Evolutionary conservation across 2,888 invertebrate genomes (phyloP), one percentile per base, ranked within the genome.

Genomic region (Apamea anceps): DNA sequence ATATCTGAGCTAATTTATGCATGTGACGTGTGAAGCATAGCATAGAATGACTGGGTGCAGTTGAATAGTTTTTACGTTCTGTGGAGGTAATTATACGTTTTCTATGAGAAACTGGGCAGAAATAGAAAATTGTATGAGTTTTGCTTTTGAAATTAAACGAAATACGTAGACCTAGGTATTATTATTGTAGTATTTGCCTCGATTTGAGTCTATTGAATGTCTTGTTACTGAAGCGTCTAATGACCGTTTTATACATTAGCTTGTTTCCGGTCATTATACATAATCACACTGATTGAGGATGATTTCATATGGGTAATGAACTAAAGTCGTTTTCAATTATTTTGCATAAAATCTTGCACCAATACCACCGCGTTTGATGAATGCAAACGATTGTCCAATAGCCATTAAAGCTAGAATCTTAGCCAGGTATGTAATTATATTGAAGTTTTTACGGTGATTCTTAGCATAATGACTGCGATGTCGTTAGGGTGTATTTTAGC

Each of bases 401-500:
- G 73, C 79, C 74, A 82, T 87, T 79, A 82, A 83, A 88, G 65
- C 68, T 85, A 77, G 85, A 87, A 82, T 83, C 79, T 80, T 72
- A 85, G 80, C 66, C 70, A 77, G 76, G 86, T 80, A 84, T 84
- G 72, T 82, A 85, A 87, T 84, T 84, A 86, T 85, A 87, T 86
- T 72, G 85, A 79, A 72, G 86, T 87, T 90, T 90, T 88, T 87
- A 84, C 85, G 28, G 68, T 66, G 57, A 82, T 86, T 81, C 83
- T 83, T 67, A 60, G 77, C 79, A 75, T 82, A 86, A 88, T 84
- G 90, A 92, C 85, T 88, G 81, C 83, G 78, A 76, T 82, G 90
- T 83, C 77, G 82, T 89, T 94, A 94, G 90, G 90, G 94, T 90
- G 89, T 85, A 90, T 85, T 92, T 93, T 95, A 76, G 94, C 91